Evolutionary conservation across 1,140 invertebrate genomes (phyloP), one percentile per base, ranked within the genome.

Genomic region (Ctenoplectra terminalis): DNA sequence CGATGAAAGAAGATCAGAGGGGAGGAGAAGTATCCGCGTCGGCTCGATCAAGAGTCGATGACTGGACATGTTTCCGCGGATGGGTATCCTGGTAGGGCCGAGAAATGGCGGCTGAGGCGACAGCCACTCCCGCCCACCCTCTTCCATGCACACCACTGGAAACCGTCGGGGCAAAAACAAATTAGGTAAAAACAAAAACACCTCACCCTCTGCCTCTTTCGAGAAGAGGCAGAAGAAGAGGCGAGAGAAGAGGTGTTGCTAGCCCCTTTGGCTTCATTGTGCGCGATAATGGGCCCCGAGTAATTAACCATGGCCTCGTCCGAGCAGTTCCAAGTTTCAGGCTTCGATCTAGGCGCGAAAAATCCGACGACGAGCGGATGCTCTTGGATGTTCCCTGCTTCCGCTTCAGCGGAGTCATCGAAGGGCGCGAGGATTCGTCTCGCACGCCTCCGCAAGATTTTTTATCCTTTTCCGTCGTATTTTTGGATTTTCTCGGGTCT

Each of bases 111-210:
- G 79, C 81, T 71, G 60, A 81, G 75, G 80, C 85, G 85, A 87
- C 84, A 84, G 87, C 78, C 70, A 81, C 79, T 72, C 70, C 77
- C 63, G 60, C 63, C 75, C 72, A 74, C 64, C 70, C 69, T 73
- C 29, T 64, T 26, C 60, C 23, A 50, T 5, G 13, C n/a, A 2
- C n/a, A 13, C 58, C 46, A 17, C 48, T 61, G 26, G 26, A 60
- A 56, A 81, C 67, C 66, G 34, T 48, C 84, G 71, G 13, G 46
- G 7, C 61, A 2, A 85, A 66, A 83, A n/a, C 82, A 91, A 91
- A 91, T 90, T 90, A 90, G 89, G 89, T 88, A 90, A 90, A 91
- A 91, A 91, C 90, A 90, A 90, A 90, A 90, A 87, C 88, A 70
- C 80, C 82, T 83, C 82, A 82, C 79, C 66, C 66, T 63, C 43